Evolutionary conservation across 2,888 invertebrate genomes (phyloP).

Genomic region (Dynastes tityus): DNA sequence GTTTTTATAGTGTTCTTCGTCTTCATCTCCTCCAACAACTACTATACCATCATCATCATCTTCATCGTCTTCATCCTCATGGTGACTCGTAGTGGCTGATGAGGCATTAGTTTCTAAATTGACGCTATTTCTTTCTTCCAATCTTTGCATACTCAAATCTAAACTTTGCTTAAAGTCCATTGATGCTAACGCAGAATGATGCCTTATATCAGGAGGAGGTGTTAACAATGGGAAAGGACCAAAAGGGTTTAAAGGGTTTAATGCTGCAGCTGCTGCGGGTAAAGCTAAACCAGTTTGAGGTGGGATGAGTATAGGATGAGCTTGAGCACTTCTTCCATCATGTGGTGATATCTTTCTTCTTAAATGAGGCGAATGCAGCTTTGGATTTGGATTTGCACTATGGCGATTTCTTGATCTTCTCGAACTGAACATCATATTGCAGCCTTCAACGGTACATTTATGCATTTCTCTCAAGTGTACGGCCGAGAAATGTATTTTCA

Average conservation of each 20-base stretch:
- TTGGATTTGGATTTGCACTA: constrained; percentile 98
- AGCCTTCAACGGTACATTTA: constrained; percentile 98
- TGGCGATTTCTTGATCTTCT: constrained; percentile 95
- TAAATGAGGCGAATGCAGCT: constrained; percentile 95
- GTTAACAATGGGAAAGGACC: constrained; percentile 86
- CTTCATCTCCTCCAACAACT: constrained; percentile 81
- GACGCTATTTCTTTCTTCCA: constrained; percentile 69
- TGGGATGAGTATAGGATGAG: constrained; percentile 86
- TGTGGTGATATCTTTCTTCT: constrained; percentile 95
- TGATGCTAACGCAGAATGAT: constrained; percentile 74
- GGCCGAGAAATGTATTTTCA: constrained; percentile 99
- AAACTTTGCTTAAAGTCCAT: constrained; percentile 79
- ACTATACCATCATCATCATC: constrained; percentile 87
- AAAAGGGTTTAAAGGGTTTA: constrained; percentile 83
- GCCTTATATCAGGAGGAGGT: constrained; percentile 78
- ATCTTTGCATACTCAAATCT: constrained; percentile 74
- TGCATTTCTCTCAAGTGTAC: constrained; percentile 99
- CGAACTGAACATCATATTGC: constrained; percentile 99
- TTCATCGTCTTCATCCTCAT: constrained; percentile 72
- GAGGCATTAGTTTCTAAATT: constrained; percentile 61
- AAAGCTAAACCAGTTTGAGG: constrained; percentile 79
- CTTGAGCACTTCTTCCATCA: constrained; percentile 91
- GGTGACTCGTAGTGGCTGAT: constrained; percentile 61
- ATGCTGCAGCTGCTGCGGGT: constrained; percentile 71
- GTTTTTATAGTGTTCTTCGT: constrained; percentile 67